A percentile compares a stretch with the other conserved stretches of the same genome.
Conservation (phyloP, 2,113 vertebrate species). For the Sphyrna mokarran region DNA sequence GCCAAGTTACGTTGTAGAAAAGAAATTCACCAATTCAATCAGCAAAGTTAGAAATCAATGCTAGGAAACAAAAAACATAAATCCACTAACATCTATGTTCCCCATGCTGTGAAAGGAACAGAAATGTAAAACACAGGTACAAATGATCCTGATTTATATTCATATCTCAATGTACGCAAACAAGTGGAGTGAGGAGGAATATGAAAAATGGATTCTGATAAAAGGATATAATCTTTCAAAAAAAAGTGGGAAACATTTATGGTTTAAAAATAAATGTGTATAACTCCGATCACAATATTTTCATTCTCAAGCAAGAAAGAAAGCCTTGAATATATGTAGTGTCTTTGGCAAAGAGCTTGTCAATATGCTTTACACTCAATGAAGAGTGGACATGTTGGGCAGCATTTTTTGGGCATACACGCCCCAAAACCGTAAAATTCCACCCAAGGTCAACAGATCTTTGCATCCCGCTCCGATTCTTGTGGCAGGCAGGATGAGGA, state of each 20-base stretch:
- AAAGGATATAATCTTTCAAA: background rate
- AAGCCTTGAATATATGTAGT: background rate
- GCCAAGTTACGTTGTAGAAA: background rate
- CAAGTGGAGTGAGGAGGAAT: background rate
- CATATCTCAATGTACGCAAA: background rate
- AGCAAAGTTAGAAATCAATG: background rate
- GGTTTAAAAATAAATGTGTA: background rate
- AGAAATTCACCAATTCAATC: background rate
- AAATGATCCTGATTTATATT: background rate
- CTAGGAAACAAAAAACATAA: background rate
- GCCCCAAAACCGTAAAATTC: too few relatives aligned
- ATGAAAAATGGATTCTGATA: background rate
- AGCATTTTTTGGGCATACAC: too few relatives aligned
- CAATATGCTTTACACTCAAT: background rate
- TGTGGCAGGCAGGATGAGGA: too few relatives aligned
- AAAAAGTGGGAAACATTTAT: background rate
- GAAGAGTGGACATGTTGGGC: background rate
- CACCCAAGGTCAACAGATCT: too few relatives aligned
- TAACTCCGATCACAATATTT: background rate
- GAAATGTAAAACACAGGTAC: background rate
- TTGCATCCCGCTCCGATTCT: too few relatives aligned
- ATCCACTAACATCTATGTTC: background rate
- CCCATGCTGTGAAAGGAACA: background rate
- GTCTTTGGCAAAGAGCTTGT: background rate
- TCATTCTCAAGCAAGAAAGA: background rate